Percentiles rank a stretch among this genome's conserved stretches.
Conservation (phyloP, 1,140 invertebrate species). For the Neotoxoptera formosana region DNA sequence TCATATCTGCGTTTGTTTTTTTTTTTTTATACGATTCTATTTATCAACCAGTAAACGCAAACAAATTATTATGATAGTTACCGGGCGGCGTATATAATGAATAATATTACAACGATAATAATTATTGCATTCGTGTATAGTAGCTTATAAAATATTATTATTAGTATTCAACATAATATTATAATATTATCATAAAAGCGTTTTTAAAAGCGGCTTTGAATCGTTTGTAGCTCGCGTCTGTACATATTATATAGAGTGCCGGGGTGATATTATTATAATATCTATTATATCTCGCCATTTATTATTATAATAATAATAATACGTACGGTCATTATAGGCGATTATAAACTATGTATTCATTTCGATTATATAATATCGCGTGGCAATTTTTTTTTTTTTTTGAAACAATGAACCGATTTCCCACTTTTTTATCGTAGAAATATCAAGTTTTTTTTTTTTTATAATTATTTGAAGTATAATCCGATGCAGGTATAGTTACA, state of each 20-base stretch:
- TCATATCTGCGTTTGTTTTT: neutral
- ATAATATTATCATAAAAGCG: neutral
- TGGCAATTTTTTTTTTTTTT: neutral
- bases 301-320: too few species aligned
- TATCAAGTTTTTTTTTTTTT: neutral
- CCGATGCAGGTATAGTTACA: neutral
- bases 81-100: neutral
- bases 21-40: neutral
- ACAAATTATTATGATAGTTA: neutral
- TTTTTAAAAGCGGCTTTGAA: neutral
- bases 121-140: neutral
- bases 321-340: neutral
- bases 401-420: neutral
- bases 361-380: neutral
- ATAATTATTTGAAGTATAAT: neutral
- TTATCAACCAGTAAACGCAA: neutral
- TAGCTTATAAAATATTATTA: neutral
- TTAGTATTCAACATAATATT: neutral
- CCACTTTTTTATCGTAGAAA: neutral
- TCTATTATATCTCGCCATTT: neutral
- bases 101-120: too few species aligned
- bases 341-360: conserved; percentile 1
- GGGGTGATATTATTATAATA: neutral
- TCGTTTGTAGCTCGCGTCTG: neutral
- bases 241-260: too few species aligned